Conservation (phyloP, 2,888 invertebrate species). For the Pseudococcus jackbeardsleyi region DNA sequence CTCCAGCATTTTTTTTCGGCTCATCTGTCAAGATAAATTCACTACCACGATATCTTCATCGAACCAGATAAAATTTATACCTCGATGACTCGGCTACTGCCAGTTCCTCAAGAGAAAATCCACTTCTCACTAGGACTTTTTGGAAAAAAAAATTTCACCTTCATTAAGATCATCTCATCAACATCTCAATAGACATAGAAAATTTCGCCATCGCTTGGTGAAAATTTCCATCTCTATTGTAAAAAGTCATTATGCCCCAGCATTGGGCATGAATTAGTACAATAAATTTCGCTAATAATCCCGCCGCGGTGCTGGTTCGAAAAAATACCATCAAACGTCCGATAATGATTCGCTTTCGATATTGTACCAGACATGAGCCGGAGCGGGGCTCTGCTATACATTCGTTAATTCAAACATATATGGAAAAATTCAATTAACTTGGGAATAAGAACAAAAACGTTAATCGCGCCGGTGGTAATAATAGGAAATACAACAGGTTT, state of each 20-base stretch:
- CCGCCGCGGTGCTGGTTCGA: background rate
- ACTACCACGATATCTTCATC: background rate
- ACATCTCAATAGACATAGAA: background rate
- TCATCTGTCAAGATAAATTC: background rate
- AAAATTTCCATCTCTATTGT: conserved; percentile 17
- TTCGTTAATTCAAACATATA: conserved; percentile 44
- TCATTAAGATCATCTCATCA: background rate
- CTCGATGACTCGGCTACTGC: background rate
- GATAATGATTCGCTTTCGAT: conserved; percentile 33
- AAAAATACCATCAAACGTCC: background rate
- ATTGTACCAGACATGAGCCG: no score
- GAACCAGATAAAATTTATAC: conserved; percentile 11
- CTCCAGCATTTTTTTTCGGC: background rate
- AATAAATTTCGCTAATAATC: conserved; percentile 38
- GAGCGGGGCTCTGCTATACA: background rate
- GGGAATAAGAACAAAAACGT: conserved; percentile 46
- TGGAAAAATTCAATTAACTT: conserved; percentile 55
- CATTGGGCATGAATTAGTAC: background rate
- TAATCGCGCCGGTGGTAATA: conserved; percentile 53
- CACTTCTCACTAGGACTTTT: background rate
- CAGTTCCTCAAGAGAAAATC: background rate
- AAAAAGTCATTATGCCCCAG: background rate
- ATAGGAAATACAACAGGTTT: conserved; percentile 56
- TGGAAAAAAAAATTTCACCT: conserved; percentile 16
- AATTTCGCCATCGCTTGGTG: background rate